Evolutionary conservation across 2,797 vertebrate genomes (phyloP), one percentile per base, ranked within the genome.

Genomic region (Columba guinea): DNA sequence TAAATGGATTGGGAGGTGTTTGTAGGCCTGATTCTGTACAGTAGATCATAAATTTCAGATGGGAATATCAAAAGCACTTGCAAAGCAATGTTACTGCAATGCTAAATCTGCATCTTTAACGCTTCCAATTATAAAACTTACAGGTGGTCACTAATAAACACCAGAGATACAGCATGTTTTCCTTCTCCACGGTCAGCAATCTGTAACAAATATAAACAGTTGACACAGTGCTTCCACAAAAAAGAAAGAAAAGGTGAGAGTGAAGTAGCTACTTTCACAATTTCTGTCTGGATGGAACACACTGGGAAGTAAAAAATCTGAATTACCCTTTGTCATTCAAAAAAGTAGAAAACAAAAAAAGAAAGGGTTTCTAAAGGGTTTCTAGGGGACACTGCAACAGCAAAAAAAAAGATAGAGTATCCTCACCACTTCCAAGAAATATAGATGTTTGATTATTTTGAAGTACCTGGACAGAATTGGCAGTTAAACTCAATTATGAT

Each of bases 401-500:
- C 13, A 53, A 75, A 95, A 95, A 49, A 13, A 49, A 44, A 14
- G 0, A 90, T 49, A 27, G 23, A 64, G 24, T 69, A 74, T n/a
- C 70, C 46, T 82, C 37, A 28, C 22, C 2, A 8, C n/a, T 87
- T 93, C 75, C 84, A 76, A 93, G 83, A 84, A 90, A 87, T 15
- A 79, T 78, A 95, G 93, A 77, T 4, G 24, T 77, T 63, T 92
- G 8, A 39, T 75, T 95, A 90, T 62, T 93, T 84, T 79, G 76
- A 74, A 71, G 62, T n/a, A 92, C 41, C 46, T 81, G 28, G 75
- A 77, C 82, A 83, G 41, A 76, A 39, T 28, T 93, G 48, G 46
- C 74, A 84, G 90, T 58, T 95, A 77, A 95, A 96, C 71, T 91
- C 59, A 95, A 64, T 94, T 95, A 89, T 13, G 5, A 81, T 92